Percentiles rank a stretch among this genome's conserved stretches.
Evolutionary conservation across 2,113 vertebrate species (phyloP).

Genomic region (Salvelinus alpinus): DNA sequence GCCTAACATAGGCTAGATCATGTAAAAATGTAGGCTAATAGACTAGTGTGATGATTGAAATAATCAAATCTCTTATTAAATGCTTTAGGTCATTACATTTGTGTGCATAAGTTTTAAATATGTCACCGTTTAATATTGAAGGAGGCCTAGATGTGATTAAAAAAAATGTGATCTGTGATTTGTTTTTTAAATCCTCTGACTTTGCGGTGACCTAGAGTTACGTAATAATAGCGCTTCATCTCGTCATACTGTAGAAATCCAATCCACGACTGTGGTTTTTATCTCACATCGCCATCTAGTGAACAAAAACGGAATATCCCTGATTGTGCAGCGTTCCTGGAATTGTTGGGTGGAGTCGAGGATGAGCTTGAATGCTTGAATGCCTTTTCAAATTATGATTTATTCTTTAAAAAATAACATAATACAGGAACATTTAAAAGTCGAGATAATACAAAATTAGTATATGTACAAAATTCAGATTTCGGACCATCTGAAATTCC

Average conservation of each 20-base stretch:
- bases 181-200: not conserved
- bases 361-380: no score
- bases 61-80: not conserved
- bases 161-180: not conserved
- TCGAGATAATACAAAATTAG: not conserved
- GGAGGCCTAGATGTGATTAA: no score
- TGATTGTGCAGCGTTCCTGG: not conserved
- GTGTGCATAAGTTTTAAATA: no score
- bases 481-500: not conserved
- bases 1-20: no score
- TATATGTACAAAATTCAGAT: not conserved
- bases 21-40: not conserved
- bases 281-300: constrained; percentile 25
- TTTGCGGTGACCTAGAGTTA: constrained; percentile 26
- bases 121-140: no score
- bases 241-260: not conserved
- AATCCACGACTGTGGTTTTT: not conserved
- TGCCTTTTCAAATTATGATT: no score
- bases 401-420: no score
- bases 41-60: not conserved
- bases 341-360: no score
- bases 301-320: constrained; percentile 12
- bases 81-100: not conserved
- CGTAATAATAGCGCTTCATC: constrained; percentile 17
- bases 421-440: no score